Evolutionary conservation across 2,797 vertebrate species (phyloP), one percentile per base, ranked within the genome.

Genomic region (Philypnodon macrostomus): DNA sequence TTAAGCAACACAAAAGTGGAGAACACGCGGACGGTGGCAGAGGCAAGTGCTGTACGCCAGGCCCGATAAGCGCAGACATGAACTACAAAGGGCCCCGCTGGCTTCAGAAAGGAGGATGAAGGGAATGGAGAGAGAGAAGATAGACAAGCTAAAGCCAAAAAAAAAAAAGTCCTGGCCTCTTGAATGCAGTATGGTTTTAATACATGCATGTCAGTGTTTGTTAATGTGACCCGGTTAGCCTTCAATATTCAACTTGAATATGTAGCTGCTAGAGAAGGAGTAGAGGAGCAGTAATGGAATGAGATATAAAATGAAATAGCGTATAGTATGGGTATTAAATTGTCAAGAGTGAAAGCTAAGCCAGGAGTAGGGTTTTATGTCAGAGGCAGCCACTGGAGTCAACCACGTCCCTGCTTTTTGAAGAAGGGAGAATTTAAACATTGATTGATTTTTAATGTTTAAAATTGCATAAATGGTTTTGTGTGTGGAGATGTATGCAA

Each of bases 21-120:
- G 85, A 87, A 88, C 89, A 89, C 73, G 83, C 86, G 83, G 86
- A 90, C 88, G 86, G 85, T 87, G 80, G 86, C 85, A 86, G 85
- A 88, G 77, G 85, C 88, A 78, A 91, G 86, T 76, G 81, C 83
- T 86, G 85, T 79, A 76, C 82, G 81, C 85, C 81, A 82, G 80
- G 67, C 52, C 79, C 70, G 87, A 90, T 90, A 89, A 89, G 88
- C 84, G 76, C 63, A 79, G 80, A 87, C 77, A 66, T 73, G 51
- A 78, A 84, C 80, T 85, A 89, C 83, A 90, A 90, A 90, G 86
- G n/a, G 66, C 58, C 18, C 71, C 65, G 52, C 73, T 82, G 69
- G 71, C 79, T 84, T 85, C 79, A 87, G 83, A 86, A 69, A 75
- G 53, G 40, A 67, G 71, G 67, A 81, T 80, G 80, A 79, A 65